phyloP scores from a whole-genome alignment of 2,888 invertebrate species.

The Pegoplata infirma region DNA sequence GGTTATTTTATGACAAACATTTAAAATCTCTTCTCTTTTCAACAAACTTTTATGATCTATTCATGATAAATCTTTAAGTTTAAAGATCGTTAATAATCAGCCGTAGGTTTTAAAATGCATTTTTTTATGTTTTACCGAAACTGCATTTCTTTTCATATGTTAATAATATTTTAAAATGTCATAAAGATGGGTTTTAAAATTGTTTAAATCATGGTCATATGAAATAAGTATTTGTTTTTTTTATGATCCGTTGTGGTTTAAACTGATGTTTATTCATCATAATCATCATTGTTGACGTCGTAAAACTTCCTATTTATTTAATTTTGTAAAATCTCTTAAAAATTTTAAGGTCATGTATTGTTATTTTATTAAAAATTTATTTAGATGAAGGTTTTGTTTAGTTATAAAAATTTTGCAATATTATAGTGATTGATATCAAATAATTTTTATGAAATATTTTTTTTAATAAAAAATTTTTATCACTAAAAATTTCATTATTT shows the following conservation, averaged over 20 bases:
- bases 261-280: not conserved
- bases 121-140: not conserved
- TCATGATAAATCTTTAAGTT: not conserved
- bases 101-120: not conserved
- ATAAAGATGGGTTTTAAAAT: not conserved
- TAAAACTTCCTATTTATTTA: not conserved
- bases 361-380: not conserved
- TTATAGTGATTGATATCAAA: no score
- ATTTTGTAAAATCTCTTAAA: not conserved
- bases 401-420: not conserved
- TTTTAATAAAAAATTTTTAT: slow-evolving; percentile 13
- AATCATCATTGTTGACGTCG: not conserved
- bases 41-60: not conserved
- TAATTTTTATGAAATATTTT: not conserved
- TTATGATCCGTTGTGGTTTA: not conserved
- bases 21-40: not conserved
- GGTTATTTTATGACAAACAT: not conserved
- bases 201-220: not conserved
- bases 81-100: not conserved
- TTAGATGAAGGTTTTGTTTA: not conserved
- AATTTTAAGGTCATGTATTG: not conserved
- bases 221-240: no score
- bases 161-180: not conserved
- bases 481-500: not conserved
- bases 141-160: not conserved